phyloP scores from a whole-genome alignment of 2,797 vertebrate species.

The Selene dorsalis region DNA sequence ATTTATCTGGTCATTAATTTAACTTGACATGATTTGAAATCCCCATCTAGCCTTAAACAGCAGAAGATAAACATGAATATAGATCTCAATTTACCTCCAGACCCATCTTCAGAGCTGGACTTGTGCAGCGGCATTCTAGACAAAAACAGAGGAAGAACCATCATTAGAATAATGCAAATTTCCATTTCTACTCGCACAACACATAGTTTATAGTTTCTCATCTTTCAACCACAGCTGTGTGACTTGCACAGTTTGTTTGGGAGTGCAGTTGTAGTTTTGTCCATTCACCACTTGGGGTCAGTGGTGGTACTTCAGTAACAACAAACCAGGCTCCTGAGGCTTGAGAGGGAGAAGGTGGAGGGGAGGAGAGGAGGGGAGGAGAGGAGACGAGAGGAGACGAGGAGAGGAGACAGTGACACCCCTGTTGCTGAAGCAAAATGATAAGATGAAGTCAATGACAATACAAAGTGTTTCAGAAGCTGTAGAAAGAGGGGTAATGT shows the following conservation, averaged over 20 bases:
- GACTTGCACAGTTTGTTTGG: neutral
- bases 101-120: slow-evolving; percentile 96
- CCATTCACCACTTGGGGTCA: slow-evolving; percentile 75
- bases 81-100: slow-evolving; percentile 87
- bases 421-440: slow-evolving; percentile 34
- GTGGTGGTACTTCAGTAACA: slow-evolving; percentile 57
- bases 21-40: neutral
- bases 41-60: neutral
- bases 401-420: slow-evolving; percentile 29
- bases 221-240: neutral
- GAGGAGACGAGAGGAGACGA: slow-evolving; percentile 10
- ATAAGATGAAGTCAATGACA: slow-evolving; percentile 24
- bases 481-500: slow-evolving; percentile 5
- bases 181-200: neutral
- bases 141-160: slow-evolving; percentile 32
- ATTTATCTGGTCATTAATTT: neutral
- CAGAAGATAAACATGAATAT: neutral
- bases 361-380: slow-evolving; percentile 21
- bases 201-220: neutral
- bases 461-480: slow-evolving; percentile 27
- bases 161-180: neutral
- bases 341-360: slow-evolving; percentile 64
- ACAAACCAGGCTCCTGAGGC: slow-evolving; percentile 65
- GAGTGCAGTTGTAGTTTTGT: slow-evolving; percentile 27
- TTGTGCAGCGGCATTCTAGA: slow-evolving; percentile 92